Percentiles rank a stretch among this genome's conserved stretches.
Evolutionary conservation across 2,888 invertebrate genomes (phyloP).

Genomic region (Ferrisia virgata): DNA sequence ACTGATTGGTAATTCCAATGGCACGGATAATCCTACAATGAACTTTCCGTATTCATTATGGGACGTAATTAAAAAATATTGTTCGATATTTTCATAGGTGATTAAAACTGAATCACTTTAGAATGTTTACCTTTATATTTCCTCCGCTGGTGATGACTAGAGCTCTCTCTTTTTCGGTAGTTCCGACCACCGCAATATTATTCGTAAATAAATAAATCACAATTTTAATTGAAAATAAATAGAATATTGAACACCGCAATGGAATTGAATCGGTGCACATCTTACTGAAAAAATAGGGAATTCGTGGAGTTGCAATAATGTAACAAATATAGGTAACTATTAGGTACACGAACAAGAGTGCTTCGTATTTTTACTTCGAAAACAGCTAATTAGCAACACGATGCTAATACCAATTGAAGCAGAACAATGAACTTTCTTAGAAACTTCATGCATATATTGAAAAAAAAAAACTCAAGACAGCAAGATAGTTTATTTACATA

Average conservation of each 20-base stretch:
- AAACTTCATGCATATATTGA: neutral
- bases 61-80: neutral
- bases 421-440: neutral
- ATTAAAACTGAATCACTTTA: neutral
- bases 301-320: no score
- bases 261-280: neutral
- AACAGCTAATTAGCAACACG: neutral
- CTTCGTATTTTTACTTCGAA: neutral
- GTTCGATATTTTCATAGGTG: neutral
- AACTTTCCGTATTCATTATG: conserved; percentile 42
- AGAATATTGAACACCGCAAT: neutral
- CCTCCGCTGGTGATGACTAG: conserved; percentile 17
- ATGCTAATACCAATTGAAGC: neutral
- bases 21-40: conserved; percentile 48
- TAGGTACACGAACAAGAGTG: neutral
- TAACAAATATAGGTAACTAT: neutral
- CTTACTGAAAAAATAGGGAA: neutral
- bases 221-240: neutral
- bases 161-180: neutral
- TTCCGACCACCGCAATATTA: neutral
- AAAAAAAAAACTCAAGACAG: neutral
- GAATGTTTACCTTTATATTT: conserved; percentile 28
- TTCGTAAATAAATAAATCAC: neutral
- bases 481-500: no score
- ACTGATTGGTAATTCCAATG: conserved; percentile 48